phyloP scores from a whole-genome alignment of 2,888 invertebrate species.

The Emmelina monodactyla region DNA sequence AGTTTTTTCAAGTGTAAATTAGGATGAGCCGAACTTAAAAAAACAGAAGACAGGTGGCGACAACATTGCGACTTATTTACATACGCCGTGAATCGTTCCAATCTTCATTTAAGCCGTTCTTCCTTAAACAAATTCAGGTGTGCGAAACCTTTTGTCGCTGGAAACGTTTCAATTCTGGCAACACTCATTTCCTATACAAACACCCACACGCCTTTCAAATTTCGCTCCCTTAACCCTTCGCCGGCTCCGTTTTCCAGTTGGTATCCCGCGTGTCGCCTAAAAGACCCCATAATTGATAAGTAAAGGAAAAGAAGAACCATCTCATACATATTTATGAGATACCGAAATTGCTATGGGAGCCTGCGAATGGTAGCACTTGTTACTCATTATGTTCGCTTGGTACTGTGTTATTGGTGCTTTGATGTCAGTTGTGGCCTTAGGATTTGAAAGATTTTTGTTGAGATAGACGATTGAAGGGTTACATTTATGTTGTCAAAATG shows the following conservation, averaged over 20 bases:
- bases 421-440: constrained; percentile 42
- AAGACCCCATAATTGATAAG: constrained; percentile 66
- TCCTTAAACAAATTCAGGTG: no score
- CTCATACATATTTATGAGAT: constrained; percentile 63
- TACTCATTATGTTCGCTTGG: constrained; percentile 60
- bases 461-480: no score
- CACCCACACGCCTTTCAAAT: no score
- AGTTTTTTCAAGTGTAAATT: constrained; percentile 24
- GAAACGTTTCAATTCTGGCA: no score
- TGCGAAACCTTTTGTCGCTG: no score
- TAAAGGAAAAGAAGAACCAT: constrained; percentile 63
- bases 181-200: no score
- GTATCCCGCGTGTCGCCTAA: constrained; percentile 46
- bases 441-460: no score
- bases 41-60: no score
- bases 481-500: no score
- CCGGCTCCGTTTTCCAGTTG: constrained; percentile 32
- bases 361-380: constrained; percentile 61
- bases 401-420: constrained; percentile 58
- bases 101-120: no score
- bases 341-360: constrained; percentile 59
- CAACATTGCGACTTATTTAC: no score
- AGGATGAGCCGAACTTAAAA: neutral
- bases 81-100: no score
- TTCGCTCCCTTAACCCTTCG: constrained; percentile 61